Base-by-base conservation (phyloP, 1,140 invertebrate species). In the Drosophila auraria region DNA sequence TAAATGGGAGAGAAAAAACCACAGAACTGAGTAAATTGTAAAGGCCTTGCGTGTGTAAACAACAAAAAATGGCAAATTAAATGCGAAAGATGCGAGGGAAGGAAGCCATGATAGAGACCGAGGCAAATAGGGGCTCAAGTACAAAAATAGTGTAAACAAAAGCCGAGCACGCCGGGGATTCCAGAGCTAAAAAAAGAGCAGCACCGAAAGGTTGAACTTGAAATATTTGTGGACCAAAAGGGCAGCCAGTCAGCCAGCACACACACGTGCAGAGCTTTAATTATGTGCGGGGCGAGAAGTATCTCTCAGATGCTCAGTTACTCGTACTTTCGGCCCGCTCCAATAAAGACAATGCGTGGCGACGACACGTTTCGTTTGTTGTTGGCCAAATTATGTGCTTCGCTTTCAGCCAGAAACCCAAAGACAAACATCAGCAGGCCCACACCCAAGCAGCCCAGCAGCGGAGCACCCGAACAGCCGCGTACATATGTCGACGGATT, bases 281-380 rank as follows among this genome's bases (percentile, higher is more conserved):
- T 79, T 79, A 79, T 79, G 77, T 72, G 76, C 47, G 45, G 63
- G 64, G 44, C 60, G 49, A 73, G 51, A 73, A 72, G 70, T 72
- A 76, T 83, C 51, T 77, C 76, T 65, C 20, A 76, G 63, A 83
- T 80, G 73, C 76, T 65, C 20, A 76, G 63, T 79, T 80, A 60
- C 38, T 23, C 54, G 61, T 47, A 63, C 64, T 72, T 72, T 72
- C 40, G 38, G 70, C 80, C 76, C 63, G 82, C 71, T 78, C 30
- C 54, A 53, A 64, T 44, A 50, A 62, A 62, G 44, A 45, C 58
- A 80, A 75, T 40, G 61, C 47, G 63, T 45, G 30, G 30, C n/a
- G 17, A 59, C 76, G 73, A 86, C 73, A 81, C 68, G 78, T 84
- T 86, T 58, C 78, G 82, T 84, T 84, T 59, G 65, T 77, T 72